Conservation (phyloP, 2,888 invertebrate genomes). For the Hybos culiciformis region DNA sequence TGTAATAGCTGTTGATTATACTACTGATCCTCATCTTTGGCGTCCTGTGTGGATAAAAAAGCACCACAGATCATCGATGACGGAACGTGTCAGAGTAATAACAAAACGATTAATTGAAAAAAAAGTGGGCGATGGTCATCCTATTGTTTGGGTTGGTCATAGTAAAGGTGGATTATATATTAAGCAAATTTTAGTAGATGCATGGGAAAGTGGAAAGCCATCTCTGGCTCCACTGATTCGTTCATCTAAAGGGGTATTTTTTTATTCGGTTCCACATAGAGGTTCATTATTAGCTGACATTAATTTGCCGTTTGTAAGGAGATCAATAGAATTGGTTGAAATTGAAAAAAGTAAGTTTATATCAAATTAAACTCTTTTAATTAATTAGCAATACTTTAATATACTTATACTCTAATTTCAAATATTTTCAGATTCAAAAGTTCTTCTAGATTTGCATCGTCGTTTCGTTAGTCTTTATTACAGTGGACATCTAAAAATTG, state of each 20-base stretch:
- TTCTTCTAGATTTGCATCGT: slow-evolving; percentile 52
- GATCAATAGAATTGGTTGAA: slow-evolving; percentile 65
- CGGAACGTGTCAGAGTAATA: slow-evolving; percentile 59
- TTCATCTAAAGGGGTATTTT: slow-evolving; percentile 53
- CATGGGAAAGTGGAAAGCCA: slow-evolving; percentile 38
- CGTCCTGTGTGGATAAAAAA: slow-evolving; percentile 58
- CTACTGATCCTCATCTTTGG: slow-evolving; percentile 66
- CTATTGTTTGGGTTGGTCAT: slow-evolving; percentile 67
- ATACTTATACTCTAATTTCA: not conserved
- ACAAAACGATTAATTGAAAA: slow-evolving; percentile 48
- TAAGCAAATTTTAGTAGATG: slow-evolving; percentile 65
- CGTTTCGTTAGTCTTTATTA: slow-evolving; percentile 44
- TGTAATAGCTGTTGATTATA: slow-evolving; percentile 69
- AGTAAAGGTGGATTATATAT: slow-evolving; percentile 82
- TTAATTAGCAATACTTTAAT: not conserved
- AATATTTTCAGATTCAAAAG: slow-evolving; percentile 47
- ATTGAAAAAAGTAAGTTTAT: slow-evolving; percentile 53
- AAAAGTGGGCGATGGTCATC: slow-evolving; percentile 56
- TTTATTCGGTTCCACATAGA: slow-evolving; percentile 77
- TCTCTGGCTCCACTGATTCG: slow-evolving; percentile 39
- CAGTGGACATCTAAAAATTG: slow-evolving; percentile 37
- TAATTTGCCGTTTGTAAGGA: slow-evolving; percentile 56
- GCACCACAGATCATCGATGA: slow-evolving; percentile 48
- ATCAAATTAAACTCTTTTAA: not conserved
- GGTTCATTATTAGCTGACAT: slow-evolving; percentile 67